Evolutionary conservation across 2,113 vertebrate genomes (phyloP).

Genomic region (Rhynchomys soricoides): DNA sequence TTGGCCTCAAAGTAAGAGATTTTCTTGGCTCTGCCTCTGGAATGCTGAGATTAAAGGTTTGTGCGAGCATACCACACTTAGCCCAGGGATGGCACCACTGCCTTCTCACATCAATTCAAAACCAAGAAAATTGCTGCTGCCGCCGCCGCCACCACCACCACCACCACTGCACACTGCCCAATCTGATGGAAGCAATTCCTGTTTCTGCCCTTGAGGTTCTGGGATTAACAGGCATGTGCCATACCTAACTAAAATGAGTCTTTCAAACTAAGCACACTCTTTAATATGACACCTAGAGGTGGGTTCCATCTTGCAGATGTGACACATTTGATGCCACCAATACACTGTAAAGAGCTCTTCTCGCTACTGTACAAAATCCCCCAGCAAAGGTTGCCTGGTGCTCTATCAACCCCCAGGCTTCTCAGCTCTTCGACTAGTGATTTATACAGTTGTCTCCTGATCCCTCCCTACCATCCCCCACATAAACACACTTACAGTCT

Average conservation of each 20-base stretch:
- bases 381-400: neutral
- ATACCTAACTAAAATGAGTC: neutral
- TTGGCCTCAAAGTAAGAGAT: no score
- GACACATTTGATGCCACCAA: neutral
- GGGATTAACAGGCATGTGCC: neutral
- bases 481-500: neutral
- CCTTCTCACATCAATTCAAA: neutral
- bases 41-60: no score
- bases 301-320: neutral
- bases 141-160: no score
- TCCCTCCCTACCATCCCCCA: neutral
- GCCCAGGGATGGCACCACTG: neutral
- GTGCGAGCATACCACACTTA: no score
- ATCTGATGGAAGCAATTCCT: neutral
- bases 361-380: neutral
- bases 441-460: neutral
- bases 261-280: neutral
- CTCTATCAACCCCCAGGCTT: neutral
- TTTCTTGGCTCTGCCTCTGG: no score
- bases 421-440: neutral
- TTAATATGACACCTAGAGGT: neutral
- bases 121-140: no score
- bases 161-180: neutral
- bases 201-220: neutral
- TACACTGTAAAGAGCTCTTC: neutral